These are phyloP conservation scores for Coptodon bakossiorum DNA, from an alignment of 2,113 vertebrate species.

Conservation along the genomic window DNA sequence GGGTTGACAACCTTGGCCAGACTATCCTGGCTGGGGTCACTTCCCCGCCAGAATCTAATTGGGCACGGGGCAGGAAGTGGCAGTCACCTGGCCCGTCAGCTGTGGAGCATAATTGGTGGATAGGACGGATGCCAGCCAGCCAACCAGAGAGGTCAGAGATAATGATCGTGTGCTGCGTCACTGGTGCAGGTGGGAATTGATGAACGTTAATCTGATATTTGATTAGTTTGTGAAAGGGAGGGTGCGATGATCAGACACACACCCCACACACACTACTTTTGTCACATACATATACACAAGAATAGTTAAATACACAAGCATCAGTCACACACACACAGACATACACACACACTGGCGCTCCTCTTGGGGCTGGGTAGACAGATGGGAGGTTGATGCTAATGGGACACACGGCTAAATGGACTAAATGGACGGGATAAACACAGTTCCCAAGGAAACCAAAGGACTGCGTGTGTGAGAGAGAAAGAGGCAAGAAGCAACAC, in stretches of 20 bases:
- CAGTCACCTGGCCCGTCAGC: slow-evolving; percentile 19
- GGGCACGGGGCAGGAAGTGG: slow-evolving; percentile 40
- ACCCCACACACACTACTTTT: neutral
- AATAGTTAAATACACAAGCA: neutral
- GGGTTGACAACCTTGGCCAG: neutral
- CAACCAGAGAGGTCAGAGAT: slow-evolving; percentile 41
- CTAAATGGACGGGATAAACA: slow-evolving; percentile 54
- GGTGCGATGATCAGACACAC: neutral
- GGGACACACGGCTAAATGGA: slow-evolving; percentile 55
- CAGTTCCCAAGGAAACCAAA: slow-evolving; percentile 47
- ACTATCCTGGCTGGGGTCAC: neutral
- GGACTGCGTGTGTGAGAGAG: neutral
- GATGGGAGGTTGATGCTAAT: slow-evolving; percentile 59
- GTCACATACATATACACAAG: neutral
- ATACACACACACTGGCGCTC: neutral
- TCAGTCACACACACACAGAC: neutral
- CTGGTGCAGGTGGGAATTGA: slow-evolving; percentile 44
- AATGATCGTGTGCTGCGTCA: neutral
- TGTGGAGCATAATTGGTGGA: slow-evolving; percentile 35
- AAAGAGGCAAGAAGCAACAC: neutral
- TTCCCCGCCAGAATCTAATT: slow-evolving; percentile 10
- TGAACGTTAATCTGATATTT: slow-evolving; percentile 48
- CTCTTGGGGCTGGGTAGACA: slow-evolving; percentile 42
- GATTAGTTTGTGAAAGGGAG: slow-evolving; percentile 24
- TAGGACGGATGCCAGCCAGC: slow-evolving; percentile 9